Base-by-base conservation (phyloP, 2,888 invertebrate genomes). In the Terebella lapidaria region DNA sequence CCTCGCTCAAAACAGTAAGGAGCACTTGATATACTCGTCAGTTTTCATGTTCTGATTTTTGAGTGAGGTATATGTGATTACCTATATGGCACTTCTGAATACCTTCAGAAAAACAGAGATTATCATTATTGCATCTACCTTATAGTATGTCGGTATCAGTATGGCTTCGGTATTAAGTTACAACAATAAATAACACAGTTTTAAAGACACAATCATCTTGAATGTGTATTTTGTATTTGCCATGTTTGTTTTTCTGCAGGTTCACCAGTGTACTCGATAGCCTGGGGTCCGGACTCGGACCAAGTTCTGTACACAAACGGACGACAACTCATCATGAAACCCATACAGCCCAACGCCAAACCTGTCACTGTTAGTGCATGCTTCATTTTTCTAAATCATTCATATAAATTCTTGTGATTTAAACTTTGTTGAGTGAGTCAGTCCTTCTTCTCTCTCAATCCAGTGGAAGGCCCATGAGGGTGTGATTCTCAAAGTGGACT, bases 381-480 rank as follows among this genome's bases (percentile, higher is more conserved):
- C n/a, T n/a, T n/a, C n/a, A n/a, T n/a, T n/a, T n/a, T n/a, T n/a
- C n/a, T n/a, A n/a, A n/a, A 35, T 35, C 35, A 35, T 35, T 35
- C 35, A 10, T 35, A 35, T 15, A 35, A 35, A 10, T 18, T 10
- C n/a, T n/a, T n/a, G 1, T 24, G 22, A 2, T 24, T 35, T n/a
- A 15, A 35, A 35, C n/a, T 35, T n/a, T 15, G 42, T n/a, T n/a
- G n/a, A n/a, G n/a, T n/a, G n/a, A n/a, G n/a, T n/a, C n/a, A n/a
- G n/a, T n/a, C n/a, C n/a, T 35, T 35, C 42, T 35, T 3, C 10
- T 25, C 2, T 26, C 47, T 28, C 59, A 45, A 72, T 70, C 26
- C 79, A 94, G 90, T 96, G 96, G 95, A 90, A 90, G 77, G 99
- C 93, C 2, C 99, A 99, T 74, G 96, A 97, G 70, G 93, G 92